These are phyloP conservation scores for Rhingia campestris DNA, from an alignment of 2,888 invertebrate genomes.

Conservation along the genomic window DNA sequence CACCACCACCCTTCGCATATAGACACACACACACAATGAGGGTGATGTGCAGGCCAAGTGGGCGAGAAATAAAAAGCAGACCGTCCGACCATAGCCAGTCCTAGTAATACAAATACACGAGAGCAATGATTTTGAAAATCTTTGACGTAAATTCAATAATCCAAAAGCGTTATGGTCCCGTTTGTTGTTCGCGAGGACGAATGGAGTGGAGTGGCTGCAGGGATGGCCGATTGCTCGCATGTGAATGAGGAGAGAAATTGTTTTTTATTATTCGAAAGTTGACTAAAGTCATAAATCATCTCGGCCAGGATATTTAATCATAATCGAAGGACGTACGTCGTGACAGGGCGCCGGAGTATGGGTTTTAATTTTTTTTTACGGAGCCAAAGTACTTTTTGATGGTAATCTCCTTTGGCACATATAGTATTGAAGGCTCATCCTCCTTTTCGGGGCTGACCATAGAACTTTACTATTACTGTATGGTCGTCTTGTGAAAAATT, in stretches of 20 bases:
- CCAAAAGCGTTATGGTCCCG: conserved; percentile 51
- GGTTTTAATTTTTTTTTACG: conserved; percentile 37
- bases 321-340: conserved; percentile 71
- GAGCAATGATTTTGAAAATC: conserved; percentile 73
- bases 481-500: conserved; percentile 14
- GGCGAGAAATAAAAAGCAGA: conserved; percentile 36
- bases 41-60: conserved; percentile 25
- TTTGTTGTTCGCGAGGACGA: conserved; percentile 44
- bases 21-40: neutral
- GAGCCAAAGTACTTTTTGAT: conserved; percentile 65
- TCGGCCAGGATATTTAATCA: conserved; percentile 73
- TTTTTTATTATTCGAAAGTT: conserved; percentile 74
- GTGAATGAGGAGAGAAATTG: conserved; percentile 71
- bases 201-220: neutral
- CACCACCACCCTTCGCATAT: neutral
- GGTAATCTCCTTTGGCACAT: conserved; percentile 68
- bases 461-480: conserved; percentile 16
- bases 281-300: conserved; percentile 74
- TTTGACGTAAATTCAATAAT: conserved; percentile 74
- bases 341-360: conserved; percentile 64
- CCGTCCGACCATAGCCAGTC: conserved; percentile 56
- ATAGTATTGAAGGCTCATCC: conserved; percentile 34
- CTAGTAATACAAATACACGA: conserved; percentile 65
- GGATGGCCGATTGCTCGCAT: conserved; percentile 28
- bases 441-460: conserved; percentile 35